These are phyloP conservation scores for Gymnarchus niloticus DNA, from an alignment of 2,113 vertebrate species.

Conservation along the genomic window DNA sequence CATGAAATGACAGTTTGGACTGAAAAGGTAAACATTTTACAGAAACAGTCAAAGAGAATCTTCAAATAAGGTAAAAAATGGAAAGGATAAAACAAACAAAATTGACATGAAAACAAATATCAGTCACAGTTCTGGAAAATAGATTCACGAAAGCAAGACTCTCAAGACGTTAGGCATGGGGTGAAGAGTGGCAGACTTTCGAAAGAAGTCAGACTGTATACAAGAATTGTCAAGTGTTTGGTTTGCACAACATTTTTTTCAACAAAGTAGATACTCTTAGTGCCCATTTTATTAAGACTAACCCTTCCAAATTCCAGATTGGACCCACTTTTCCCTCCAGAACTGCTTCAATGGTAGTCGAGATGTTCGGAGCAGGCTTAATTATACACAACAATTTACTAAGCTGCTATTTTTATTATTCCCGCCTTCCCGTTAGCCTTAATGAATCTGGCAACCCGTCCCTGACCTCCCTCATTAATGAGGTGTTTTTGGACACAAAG, in stretches of 20 bases:
- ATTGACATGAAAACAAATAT: conserved; percentile 38
- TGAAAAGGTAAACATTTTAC: conserved; percentile 1
- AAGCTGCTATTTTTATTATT: no score
- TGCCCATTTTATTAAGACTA: no score
- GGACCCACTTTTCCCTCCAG: neutral
- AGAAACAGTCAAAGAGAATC: neutral
- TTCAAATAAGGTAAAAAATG: neutral
- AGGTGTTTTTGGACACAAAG: no score
- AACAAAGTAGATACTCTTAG: neutral
- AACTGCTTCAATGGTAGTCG: neutral
- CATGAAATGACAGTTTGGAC: neutral
- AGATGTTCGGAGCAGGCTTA: no score
- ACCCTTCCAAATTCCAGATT: neutral
- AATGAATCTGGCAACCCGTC: no score
- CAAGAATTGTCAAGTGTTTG: neutral
- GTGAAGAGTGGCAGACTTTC: no score
- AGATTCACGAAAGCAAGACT: neutral
- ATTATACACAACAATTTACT: no score
- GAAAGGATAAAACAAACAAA: neutral
- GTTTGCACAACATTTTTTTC: neutral
- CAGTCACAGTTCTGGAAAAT: neutral
- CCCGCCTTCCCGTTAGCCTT: no score
- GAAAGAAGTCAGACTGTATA: neutral
- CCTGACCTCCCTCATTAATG: no score
- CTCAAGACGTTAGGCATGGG: neutral